Base-by-base conservation (phyloP, 2,113 vertebrate genomes). In the Plecotus auritus region DNA sequence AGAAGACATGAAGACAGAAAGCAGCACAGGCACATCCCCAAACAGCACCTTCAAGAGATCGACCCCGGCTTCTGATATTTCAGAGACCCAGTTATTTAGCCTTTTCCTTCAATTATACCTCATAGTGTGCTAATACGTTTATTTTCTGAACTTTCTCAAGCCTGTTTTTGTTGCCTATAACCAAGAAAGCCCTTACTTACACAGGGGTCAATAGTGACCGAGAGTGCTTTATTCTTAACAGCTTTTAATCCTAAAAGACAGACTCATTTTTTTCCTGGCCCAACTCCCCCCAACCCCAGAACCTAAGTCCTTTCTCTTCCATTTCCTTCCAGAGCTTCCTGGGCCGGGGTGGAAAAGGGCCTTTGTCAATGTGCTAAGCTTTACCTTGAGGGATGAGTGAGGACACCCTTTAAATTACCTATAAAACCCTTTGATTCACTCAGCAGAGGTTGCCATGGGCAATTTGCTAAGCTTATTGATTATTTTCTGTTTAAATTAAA, bases 401-500 rank as follows among this genome's bases (percentile, higher is more conserved):
- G 95, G 97, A 97, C 96, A 97, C 97, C 97, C 97, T 98, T 98
- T 98, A 98, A 98, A 98, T 98, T 98, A 97, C 97, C 97, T 98
- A 97, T 98, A 98, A 98, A 98, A 93, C 96, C 97, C 96, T 97
- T 98, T 97, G 98, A 98, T 98, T 98, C 98, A 97, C 98, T 98
- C 87, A 98, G 98, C 97, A 97, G 98, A 98, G 97, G 98, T 98
- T 98, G 98, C 97, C 98, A 98, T 97, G 97, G 98, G 97, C 98
- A 98, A 98, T 98, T 98, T 98, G 97, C 98, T 97, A 98, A 98
- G 98, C 97, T 98, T 98, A 98, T 98, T 98, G 98, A 98, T 98
- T 98, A 98, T 98, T 98, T 98, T 98, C 98, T 98, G 98, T 98
- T 98, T 98, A 98, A 98, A 98, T 98, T 98, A 98, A 98, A 98